Evolutionary conservation across 2,888 invertebrate species (phyloP).

Genomic region (Drosophila picticornis): DNA sequence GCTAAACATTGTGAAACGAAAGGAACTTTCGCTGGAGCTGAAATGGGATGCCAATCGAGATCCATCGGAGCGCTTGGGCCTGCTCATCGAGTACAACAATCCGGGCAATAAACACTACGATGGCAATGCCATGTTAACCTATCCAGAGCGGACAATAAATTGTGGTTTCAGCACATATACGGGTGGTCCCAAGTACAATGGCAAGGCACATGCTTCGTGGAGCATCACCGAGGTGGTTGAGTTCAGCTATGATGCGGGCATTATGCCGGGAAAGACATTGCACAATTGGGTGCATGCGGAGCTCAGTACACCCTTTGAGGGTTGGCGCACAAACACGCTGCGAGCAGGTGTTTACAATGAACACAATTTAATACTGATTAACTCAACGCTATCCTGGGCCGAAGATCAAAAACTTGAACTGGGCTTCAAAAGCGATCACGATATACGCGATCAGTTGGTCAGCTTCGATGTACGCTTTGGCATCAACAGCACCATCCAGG

Average conservation of each 20-base stretch:
- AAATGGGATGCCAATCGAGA: slow-evolving; percentile 95
- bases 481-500: slow-evolving; percentile 87
- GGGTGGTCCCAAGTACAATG: slow-evolving; percentile 84
- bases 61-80: slow-evolving; percentile 87
- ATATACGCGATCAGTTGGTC: slow-evolving; percentile 84
- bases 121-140: slow-evolving; percentile 89
- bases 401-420: slow-evolving; percentile 87
- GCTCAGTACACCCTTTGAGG: slow-evolving; percentile 87
- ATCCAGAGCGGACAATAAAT: slow-evolving; percentile 91
- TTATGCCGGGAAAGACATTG: slow-evolving; percentile 75
- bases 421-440: slow-evolving; percentile 86
- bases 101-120: slow-evolving; percentile 88
- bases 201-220: slow-evolving; percentile 89
- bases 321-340: slow-evolving; percentile 87
- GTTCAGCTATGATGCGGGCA: slow-evolving; percentile 80
- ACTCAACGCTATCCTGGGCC: slow-evolving; percentile 88
- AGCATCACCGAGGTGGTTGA: slow-evolving; percentile 88
- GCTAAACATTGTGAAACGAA: slow-evolving; percentile 87
- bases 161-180: slow-evolving; percentile 88
- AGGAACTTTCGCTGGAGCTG: slow-evolving; percentile 89
- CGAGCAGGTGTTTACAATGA: slow-evolving; percentile 85
- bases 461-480: slow-evolving; percentile 86
- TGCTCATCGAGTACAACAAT: slow-evolving; percentile 88
- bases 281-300: slow-evolving; percentile 85
- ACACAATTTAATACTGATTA: slow-evolving; percentile 86